Evolutionary conservation across 2,888 invertebrate genomes (phyloP), one percentile per base, ranked within the genome.

Genomic region (Ditula angustiorana): DNA sequence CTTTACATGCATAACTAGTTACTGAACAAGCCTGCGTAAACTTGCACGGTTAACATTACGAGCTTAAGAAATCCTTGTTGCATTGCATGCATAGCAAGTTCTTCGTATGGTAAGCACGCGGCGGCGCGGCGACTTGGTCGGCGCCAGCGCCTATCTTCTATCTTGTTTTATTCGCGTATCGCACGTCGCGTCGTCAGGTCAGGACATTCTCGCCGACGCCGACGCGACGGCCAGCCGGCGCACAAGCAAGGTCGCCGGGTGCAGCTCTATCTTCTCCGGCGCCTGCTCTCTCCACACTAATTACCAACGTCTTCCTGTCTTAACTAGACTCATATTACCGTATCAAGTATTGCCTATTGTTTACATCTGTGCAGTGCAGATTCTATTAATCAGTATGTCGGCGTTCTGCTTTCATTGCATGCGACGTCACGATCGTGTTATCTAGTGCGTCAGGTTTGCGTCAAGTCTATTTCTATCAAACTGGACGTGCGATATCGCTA

Each of bases 161-260:
- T 82, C 79, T 85, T 80, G 76, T 78, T 82, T 81, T 83, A 59
- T 82, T 80, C 70, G 78, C 76, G 76, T 82, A 83, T 82, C 80
- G 77, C 78, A 72, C 77, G 77, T 76, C 77, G 79, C 77, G 77
- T 76, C 77, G 79, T 76, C 79, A 74, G 75, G 75, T 67, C 66
- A 75, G 76, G 26, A 53, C 52, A 65, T 55, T 44, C 61, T 49
- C 59, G 64, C 58, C 61, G 41, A 41, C 41, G 41, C 41, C 41
- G 41, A 16, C 8, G 33, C 66, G 53, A 60, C 59, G 71, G 63
- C 73, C 71, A 65, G 77, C 73, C 75, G 75, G 74, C 73, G 41
- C 41, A 19, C 19, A 41, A 8, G 41, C 90, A 90, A 90, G 90
- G 90, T 89, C 89, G 83, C 76, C 80, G 88, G 87, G 88, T 86